Conservation (phyloP, 2,888 invertebrate genomes). For the Thelaira solivaga region DNA sequence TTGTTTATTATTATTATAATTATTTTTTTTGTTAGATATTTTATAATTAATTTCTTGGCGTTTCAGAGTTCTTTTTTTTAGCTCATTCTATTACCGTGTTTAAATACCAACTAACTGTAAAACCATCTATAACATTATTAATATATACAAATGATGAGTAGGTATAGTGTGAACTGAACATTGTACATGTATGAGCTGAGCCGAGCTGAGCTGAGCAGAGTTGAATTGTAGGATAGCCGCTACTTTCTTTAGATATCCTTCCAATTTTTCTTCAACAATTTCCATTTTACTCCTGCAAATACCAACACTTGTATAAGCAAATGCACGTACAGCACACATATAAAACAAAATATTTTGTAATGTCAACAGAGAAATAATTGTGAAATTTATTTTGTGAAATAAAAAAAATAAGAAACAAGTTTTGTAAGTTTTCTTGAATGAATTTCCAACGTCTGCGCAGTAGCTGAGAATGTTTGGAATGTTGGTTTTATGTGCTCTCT, state of each 20-base stretch:
- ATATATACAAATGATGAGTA: constrained; percentile 47
- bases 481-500: constrained; percentile 42
- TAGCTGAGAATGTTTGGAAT: constrained; percentile 24
- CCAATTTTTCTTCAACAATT: constrained; percentile 31
- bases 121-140: constrained; percentile 60
- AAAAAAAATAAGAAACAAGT: constrained; percentile 14
- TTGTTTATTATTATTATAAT: not conserved
- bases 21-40: constrained; percentile 6
- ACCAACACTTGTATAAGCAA: constrained; percentile 50
- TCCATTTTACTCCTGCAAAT: not conserved
- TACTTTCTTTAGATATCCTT: constrained; percentile 52
- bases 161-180: not conserved
- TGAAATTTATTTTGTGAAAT: constrained; percentile 43
- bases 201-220: constrained; percentile 14
- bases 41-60: not conserved
- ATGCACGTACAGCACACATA: constrained; percentile 26
- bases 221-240: constrained; percentile 44
- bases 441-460: constrained; percentile 66
- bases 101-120: constrained; percentile 58
- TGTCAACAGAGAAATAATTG: constrained; percentile 58
- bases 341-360: constrained; percentile 24
- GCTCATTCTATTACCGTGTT: constrained; percentile 55
- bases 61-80: constrained; percentile 11
- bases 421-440: constrained; percentile 65
- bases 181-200: constrained; percentile 27